Evolutionary conservation across 2,113 vertebrate species (phyloP), one percentile per base, ranked within the genome.

Genomic region (Ctenomys sociabilis): DNA sequence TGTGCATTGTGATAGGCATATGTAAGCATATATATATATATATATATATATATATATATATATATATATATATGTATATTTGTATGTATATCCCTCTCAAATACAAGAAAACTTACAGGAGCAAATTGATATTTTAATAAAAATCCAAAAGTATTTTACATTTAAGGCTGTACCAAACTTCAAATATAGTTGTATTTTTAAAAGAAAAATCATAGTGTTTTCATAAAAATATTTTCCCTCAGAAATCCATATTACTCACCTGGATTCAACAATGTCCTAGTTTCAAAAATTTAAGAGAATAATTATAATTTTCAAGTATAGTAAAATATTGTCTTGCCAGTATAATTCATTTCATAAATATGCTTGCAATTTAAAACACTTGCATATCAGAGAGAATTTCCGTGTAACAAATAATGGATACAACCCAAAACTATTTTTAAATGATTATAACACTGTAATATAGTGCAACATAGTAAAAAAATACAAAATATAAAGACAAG

Each of bases 141-240:
- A 37, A 81, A 66, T 21, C 43, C 22, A 40, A 68, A 68, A 82
- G 24, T 26, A 11, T 86, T 72, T 49, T 63, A 16, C 11, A 52
- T 85, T 95, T 61, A 43, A 95, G 13, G 13, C 37, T 81, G 49
- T 52, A 0, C 68, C 0, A 91, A 73, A 4, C 26, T 70, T 88
- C 19, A 11, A 88, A 91, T 85, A 30, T 82, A 54, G 88, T 45
- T 87, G 22, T 32, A 57, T 45, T 57, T 93, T 85, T 93, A 81
- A 11, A 86, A 37, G 61, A 77, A 52, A 94, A 77, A 49, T 32
- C 8, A 59, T 72, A 64, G 8, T 4, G 72, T 88, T 91, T 72
- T 9, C 5, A 90, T 22, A 35, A 37, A 92, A 86, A 61, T 81
- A 40, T 21, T n/a, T 88, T 82, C 83, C 6, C 77, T 22, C 17